A percentile compares a stretch with the other conserved stretches of the same genome.
Evolutionary conservation across 1,140 invertebrate species (phyloP).

Genomic region (Sminthurides bifidus): DNA sequence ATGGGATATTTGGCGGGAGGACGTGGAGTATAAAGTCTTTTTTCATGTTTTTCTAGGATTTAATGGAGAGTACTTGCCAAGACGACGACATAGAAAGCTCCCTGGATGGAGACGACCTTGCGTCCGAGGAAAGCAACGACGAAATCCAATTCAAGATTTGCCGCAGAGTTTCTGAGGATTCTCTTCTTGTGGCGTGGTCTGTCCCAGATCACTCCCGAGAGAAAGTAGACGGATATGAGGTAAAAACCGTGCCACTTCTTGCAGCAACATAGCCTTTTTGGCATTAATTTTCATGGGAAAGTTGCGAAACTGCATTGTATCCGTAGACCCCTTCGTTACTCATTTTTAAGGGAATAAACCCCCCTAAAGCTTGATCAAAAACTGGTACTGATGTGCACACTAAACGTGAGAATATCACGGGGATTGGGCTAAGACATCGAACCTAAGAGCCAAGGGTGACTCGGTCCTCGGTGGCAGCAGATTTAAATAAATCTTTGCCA

Average conservation of each 20-base stretch:
- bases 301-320: no score
- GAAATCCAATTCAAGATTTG: slow-evolving; percentile 32
- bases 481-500: no score
- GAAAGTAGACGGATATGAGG: slow-evolving; percentile 32
- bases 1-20: not conserved
- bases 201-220: slow-evolving; percentile 18
- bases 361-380: no score
- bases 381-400: no score
- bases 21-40: not conserved
- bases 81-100: slow-evolving; percentile 11
- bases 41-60: slow-evolving; percentile 9
- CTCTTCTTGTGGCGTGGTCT: slow-evolving; percentile 34
- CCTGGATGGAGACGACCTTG: slow-evolving; percentile 7
- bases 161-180: slow-evolving; percentile 31
- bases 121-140: slow-evolving; percentile 1
- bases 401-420: no score
- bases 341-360: no score
- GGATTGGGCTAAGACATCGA: no score
- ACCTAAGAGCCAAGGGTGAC: no score
- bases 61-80: slow-evolving; percentile 14
- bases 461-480: no score
- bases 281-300: no score
- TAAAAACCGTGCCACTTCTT: not conserved
- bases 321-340: no score
- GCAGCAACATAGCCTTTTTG: no score